Conservation (phyloP, 2,797 vertebrate species). For the Pogoniulus pusillus region DNA sequence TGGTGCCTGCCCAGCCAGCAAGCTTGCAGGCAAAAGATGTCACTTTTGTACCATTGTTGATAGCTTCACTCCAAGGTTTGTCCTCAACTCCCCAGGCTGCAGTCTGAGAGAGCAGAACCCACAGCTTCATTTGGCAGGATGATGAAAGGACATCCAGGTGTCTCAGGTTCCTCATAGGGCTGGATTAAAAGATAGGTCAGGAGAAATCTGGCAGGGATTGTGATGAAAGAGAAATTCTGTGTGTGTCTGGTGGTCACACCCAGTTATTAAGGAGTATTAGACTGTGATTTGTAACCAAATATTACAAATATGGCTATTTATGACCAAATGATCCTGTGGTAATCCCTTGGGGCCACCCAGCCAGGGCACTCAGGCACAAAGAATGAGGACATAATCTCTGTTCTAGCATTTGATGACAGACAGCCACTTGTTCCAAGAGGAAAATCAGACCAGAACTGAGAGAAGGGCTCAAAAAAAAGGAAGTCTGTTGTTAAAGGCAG, state of each 20-base stretch:
- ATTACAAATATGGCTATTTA: constrained; percentile 14
- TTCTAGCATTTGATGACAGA: neutral
- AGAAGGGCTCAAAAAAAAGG: neutral
- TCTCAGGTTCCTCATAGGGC: neutral
- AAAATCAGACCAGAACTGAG: neutral
- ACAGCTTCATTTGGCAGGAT: rapidly evolving
- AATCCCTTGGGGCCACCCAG: constrained; percentile 1
- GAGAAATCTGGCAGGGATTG: neutral
- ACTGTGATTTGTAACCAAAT: constrained; percentile 40
- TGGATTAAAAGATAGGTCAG: neutral
- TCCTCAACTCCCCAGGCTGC: neutral
- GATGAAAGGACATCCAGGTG: neutral
- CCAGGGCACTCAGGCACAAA: rapidly evolving
- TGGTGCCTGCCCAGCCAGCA: neutral
- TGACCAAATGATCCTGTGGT: neutral
- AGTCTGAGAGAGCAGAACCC: neutral
- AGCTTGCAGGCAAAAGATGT: rapidly evolving
- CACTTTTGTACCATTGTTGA: neutral
- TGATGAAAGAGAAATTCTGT: neutral
- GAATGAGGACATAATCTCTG: neutral
- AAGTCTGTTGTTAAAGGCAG: neutral
- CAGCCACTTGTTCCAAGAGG: neutral
- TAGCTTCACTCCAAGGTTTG: neutral
- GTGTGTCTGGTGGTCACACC: rapidly evolving
- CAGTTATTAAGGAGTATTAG: neutral